Base-by-base conservation (phyloP, 1,140 invertebrate genomes). In the Drosophila paulistorum region DNA sequence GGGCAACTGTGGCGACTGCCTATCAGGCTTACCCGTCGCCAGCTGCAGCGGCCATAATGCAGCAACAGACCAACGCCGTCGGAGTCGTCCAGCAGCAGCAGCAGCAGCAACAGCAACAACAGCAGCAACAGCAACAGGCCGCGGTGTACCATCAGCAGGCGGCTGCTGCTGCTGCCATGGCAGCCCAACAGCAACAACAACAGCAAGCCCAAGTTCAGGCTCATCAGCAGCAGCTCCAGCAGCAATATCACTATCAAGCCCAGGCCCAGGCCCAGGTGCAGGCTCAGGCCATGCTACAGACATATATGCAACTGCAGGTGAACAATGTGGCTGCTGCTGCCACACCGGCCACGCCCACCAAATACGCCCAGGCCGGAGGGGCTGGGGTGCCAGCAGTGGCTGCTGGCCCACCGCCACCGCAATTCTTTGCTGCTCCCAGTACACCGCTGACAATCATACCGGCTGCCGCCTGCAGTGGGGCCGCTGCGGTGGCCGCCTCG, bases 301-400 rank as follows among this genome's bases (percentile, higher is more conserved):
- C 90, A 2, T 91, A 91, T 48, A 91, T 91, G 90, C 90, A 91
- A 11, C 57, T 92, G 70, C 90, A 91, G 70, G 83, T 91, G 70
- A 90, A 90, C 63, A 90, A 68, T 45, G 65, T 72, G 37, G 69
- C 68, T n/a, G 78, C 86, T 17, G 78, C 86, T 63, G 76, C 86
- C 7, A 3, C 45, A 51, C 79, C 83, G 13, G 65, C 77, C 55
- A 91, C 90, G 62, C 80, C 90, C 35, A 91, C 84, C 61, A 91
- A 90, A 65, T 87, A 81, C 45, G 65, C 63, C 4, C 39, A 71
- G 7, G 81, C 79, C 54, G 61, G 14, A 55, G 63, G 17, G 35
- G 48, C 68, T 58, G 54, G 51, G 37, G 55, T 41, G 51, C 17
- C 77, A 61, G 58, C 68, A n/a, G 35, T 55, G 41, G 41, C 58